Base-by-base conservation (phyloP, 2,113 vertebrate species). In the Puntigrus tetrazona region DNA sequence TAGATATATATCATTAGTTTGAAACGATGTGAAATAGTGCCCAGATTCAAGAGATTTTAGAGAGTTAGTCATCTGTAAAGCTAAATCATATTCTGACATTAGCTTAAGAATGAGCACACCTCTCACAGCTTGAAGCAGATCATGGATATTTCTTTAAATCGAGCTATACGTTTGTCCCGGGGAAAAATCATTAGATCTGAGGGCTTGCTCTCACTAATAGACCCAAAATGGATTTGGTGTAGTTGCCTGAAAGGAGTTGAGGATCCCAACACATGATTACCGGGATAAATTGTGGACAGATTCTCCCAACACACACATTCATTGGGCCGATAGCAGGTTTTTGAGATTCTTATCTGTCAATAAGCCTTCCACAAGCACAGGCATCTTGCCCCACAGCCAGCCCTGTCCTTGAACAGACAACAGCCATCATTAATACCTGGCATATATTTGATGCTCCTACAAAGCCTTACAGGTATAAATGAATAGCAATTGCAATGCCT, bases 391-490 rank as follows among this genome's bases (percentile, higher is more conserved):
- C n/a, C 65, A 73, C 69, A 52, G 27, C 14, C 4, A 57, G 34
- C 59, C 3, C 10, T 77, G 59, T 76, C 41, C 22, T 63, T 31
- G 34, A 86, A 70, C 43, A 81, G 57, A 82, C 47, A 43, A 69
- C 61, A 55, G 36, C 29, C 45, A 25, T 69, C 73, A 77, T 82
- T 82, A 82, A 82, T 74, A 82, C 76, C 9, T 69, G n/a, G 18
- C 75, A 29, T 78, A 57, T 69, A 70, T 82, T 70, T 70, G 59
- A 82, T 74, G 18, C 79, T 57, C 5, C n/a, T n/a, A n/a, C 67
- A 16, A 25, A 65, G 63, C 10, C 55, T 69, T 82, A n/a, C n/a
- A 27, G 74, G 86, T 78, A 85, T 85, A 85, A 87, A 82, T 79
- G 36, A 84, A 87, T 84, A 41, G 55, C 25, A 50, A 84, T 36